Conservation (phyloP, 2,113 vertebrate species). For the Siniperca knerii region DNA sequence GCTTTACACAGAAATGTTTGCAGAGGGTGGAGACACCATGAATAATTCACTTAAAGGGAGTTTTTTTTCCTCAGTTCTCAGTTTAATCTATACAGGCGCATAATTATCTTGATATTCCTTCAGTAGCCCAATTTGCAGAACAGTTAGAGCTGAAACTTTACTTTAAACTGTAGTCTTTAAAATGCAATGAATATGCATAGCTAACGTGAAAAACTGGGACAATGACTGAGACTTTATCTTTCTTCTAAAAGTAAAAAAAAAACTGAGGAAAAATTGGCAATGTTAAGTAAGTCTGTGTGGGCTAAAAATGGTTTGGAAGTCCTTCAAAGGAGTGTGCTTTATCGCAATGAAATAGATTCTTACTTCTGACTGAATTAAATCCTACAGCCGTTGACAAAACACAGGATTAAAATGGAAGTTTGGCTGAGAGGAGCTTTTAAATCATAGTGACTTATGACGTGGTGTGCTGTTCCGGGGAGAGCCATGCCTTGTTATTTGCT, state of each 20-base stretch:
- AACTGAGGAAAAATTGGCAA: slow-evolving; percentile 44
- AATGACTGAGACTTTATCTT: slow-evolving; percentile 66
- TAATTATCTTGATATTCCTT: slow-evolving; percentile 65
- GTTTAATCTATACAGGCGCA: slow-evolving; percentile 56
- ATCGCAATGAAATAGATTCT: slow-evolving; percentile 68
- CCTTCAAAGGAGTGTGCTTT: slow-evolving; percentile 67
- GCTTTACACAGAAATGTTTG: slow-evolving; percentile 63
- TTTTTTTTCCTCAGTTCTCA: slow-evolving; percentile 33
- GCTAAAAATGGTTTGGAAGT: slow-evolving; percentile 69
- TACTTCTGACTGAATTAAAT: slow-evolving; percentile 69
- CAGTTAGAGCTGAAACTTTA: slow-evolving; percentile 49
- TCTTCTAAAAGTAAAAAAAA: slow-evolving; percentile 59
- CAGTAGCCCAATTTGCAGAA: slow-evolving; percentile 56
- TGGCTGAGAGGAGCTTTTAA: slow-evolving; percentile 68
- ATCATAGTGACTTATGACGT: slow-evolving; percentile 69
- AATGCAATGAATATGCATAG: slow-evolving; percentile 74
- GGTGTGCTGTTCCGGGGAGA: slow-evolving; percentile 46
- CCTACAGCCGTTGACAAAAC: slow-evolving; percentile 69
- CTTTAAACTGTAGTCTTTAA: slow-evolving; percentile 66
- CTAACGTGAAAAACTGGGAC: slow-evolving; percentile 70
- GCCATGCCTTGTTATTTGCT: slow-evolving; percentile 56
- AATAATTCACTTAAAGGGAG: slow-evolving; percentile 67
- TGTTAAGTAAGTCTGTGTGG: slow-evolving; percentile 47
- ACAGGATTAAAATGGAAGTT: slow-evolving; percentile 75
- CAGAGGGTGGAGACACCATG: slow-evolving; percentile 58